Percentiles rank a stretch among this genome's conserved stretches.
phyloP scores from a whole-genome alignment of 2,113 vertebrate species.

The Microcebus tavaratra region DNA sequence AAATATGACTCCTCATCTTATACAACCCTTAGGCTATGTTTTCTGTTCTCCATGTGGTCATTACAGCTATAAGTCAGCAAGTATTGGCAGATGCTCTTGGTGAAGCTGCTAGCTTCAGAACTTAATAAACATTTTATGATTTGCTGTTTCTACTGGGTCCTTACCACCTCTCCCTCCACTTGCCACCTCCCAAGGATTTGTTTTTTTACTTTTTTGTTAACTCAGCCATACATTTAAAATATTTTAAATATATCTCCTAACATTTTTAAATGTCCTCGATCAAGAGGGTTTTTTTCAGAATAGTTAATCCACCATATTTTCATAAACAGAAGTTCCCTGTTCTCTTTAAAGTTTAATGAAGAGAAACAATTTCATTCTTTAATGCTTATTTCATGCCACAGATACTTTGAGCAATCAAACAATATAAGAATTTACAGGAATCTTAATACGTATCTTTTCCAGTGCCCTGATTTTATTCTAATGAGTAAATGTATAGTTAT shows the following conservation, averaged over 20 bases:
- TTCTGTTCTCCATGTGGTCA: background rate
- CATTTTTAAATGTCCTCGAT: constrained; percentile 3
- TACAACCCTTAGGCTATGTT: background rate
- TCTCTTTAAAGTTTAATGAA: constrained; percentile 35
- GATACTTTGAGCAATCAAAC: background rate
- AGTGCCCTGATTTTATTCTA: background rate
- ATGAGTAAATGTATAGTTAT: background rate
- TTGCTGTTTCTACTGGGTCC: background rate
- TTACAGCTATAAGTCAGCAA: background rate
- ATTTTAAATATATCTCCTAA: background rate
- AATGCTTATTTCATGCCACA: constrained; percentile 24
- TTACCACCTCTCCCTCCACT: background rate
- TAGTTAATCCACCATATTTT: background rate
- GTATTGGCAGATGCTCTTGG: background rate
- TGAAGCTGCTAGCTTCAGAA: background rate
- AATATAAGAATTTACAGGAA: background rate
- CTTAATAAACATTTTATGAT: background rate
- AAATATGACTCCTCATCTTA: background rate
- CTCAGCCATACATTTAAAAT: constrained; percentile 3
- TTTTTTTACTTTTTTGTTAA: constrained; percentile 24
- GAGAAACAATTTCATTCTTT: background rate
- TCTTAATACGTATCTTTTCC: background rate
- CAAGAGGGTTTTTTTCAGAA: background rate
- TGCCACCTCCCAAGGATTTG: background rate
- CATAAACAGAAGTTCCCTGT: background rate